Evolutionary conservation across 2,888 invertebrate genomes (phyloP).

Genomic region (Diarsia rubi): DNA sequence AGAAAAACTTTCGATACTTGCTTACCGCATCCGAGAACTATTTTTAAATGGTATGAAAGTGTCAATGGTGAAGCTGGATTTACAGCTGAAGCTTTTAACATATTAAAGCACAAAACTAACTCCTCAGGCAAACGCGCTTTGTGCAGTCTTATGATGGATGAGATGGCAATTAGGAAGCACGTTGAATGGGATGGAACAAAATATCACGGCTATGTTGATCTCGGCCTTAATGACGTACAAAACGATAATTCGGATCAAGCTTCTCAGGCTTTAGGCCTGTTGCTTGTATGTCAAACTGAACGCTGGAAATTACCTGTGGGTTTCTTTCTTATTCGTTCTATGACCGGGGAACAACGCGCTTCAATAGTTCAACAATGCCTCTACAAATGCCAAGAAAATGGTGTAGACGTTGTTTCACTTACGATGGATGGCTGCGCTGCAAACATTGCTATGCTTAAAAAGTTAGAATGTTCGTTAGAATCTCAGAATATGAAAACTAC

Average conservation of each 20-base stretch:
- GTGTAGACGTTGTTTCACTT: conserved; percentile 38
- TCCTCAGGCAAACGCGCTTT: conserved; percentile 38
- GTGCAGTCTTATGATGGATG: conserved; percentile 61
- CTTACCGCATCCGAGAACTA: conserved; percentile 4
- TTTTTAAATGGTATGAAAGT: conserved; percentile 7
- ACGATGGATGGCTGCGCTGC: conserved; percentile 43
- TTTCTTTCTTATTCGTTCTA: conserved; percentile 32
- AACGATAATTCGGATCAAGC: conserved; percentile 1
- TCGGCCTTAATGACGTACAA: conserved; percentile 1
- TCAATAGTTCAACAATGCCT: conserved; percentile 23
- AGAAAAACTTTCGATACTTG: not conserved
- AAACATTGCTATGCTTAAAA: conserved; percentile 39
- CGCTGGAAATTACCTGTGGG: conserved; percentile 33
- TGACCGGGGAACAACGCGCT: conserved; percentile 28
- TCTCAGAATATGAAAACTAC: conserved; percentile 19
- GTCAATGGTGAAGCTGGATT: conserved; percentile 70
- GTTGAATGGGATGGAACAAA: conserved; percentile 67
- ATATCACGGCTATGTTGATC: conserved; percentile 1
- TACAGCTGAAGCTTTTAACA: conserved; percentile 58
- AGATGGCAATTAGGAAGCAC: conserved; percentile 64
- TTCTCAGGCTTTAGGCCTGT: conserved; percentile 12
- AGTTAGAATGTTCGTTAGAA: conserved; percentile 40
- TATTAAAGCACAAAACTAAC: conserved; percentile 45
- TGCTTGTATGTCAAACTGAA: conserved; percentile 15
- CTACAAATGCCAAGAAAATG: conserved; percentile 20